phyloP scores from a whole-genome alignment of 2,797 vertebrate genomes.

The Emydoidea blandingii region DNA sequence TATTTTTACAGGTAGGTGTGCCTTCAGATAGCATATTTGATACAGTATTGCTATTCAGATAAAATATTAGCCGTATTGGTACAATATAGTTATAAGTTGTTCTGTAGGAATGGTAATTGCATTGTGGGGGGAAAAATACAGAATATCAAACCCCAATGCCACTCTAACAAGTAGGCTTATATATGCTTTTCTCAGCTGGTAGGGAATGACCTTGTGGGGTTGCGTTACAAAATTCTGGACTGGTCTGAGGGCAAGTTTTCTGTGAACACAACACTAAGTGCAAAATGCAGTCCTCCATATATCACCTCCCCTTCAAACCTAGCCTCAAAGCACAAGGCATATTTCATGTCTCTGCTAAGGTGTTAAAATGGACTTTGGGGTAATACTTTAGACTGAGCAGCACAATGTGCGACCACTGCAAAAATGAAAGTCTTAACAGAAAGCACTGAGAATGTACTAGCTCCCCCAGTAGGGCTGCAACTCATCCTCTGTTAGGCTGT shows the following conservation, averaged over 20 bases:
- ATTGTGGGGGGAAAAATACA: background rate
- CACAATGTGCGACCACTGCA: background rate
- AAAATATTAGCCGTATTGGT: background rate
- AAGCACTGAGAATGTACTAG: conserved; percentile 18
- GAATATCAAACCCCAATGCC: background rate
- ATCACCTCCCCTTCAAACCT: background rate
- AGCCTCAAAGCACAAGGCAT: conserved; percentile 12
- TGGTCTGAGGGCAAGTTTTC: conserved; percentile 5
- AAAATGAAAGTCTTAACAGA: conserved; percentile 1
- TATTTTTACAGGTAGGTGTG: background rate
- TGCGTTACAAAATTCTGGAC: conserved; percentile 4
- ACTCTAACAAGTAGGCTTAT: background rate
- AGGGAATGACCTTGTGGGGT: conserved; percentile 62
- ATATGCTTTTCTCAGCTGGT: background rate
- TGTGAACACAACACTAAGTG: background rate
- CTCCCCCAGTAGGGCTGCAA: background rate
- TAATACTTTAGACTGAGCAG: conserved; percentile 28
- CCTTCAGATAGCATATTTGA: conserved; percentile 34
- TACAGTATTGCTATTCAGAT: background rate
- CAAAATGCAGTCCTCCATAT: background rate
- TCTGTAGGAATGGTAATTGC: background rate
- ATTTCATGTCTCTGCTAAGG: background rate
- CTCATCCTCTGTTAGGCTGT: conserved; percentile 13
- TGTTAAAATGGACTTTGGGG: background rate
- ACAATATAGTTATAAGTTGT: background rate